A percentile compares a stretch with the other conserved stretches of the same genome.
Conservation (phyloP, 2,113 vertebrate genomes). For the Pholis gunnellus region DNA sequence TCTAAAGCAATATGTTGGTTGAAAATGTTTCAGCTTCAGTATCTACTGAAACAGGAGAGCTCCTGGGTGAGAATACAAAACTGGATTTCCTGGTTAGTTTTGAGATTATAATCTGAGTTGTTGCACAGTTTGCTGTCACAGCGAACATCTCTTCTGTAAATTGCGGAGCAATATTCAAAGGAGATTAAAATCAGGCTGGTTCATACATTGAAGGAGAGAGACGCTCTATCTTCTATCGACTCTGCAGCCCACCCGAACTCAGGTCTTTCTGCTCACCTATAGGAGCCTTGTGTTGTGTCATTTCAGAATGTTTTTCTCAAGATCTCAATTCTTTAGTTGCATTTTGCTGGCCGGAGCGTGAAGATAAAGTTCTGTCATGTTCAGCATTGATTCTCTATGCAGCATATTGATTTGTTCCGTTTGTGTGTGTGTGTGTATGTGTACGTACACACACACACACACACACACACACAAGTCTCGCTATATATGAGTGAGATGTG, state of each 20-base stretch:
- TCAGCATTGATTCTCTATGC: neutral
- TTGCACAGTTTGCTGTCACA: slow-evolving; percentile 30
- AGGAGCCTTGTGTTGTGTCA: neutral
- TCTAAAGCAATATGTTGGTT: slow-evolving; percentile 4
- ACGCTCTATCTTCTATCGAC: neutral
- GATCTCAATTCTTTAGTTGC: neutral
- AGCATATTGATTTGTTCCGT: neutral
- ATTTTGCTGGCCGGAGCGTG: neutral
- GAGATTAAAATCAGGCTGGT: neutral
- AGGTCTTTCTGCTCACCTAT: neutral
- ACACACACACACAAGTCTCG: too few species aligned
- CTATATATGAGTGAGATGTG: neutral
- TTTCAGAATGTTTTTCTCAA: neutral
- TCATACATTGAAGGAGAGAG: neutral
- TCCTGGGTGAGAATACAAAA: neutral
- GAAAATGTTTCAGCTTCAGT: neutral
- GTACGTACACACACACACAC: too few species aligned
- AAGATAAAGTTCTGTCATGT: neutral
- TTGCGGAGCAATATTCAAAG: neutral
- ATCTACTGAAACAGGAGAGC: neutral
- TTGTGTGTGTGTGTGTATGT: too few species aligned
- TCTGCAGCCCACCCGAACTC: neutral
- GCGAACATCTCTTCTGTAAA: slow-evolving; percentile 15
- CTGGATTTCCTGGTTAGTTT: slow-evolving; percentile 48
- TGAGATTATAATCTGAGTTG: neutral